Base-by-base conservation (phyloP, 2,888 invertebrate genomes). In the Nemapogon koenigi region DNA sequence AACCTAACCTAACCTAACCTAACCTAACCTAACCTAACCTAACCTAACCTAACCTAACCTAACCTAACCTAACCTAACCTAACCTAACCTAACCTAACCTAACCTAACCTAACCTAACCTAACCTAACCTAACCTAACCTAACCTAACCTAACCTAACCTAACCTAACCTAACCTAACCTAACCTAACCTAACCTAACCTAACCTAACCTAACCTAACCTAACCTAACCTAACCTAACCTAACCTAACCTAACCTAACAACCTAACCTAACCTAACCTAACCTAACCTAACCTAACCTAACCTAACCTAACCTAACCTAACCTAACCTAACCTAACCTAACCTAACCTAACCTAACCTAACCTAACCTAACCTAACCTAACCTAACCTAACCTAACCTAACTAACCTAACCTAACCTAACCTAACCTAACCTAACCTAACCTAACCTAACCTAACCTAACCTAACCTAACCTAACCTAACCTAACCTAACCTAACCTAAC, bases 291-390 rank as follows among this genome's bases (percentile, higher is more conserved):
- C 43, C 43, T 40, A 43, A 43, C 43, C 43, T 40, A 43, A 43
- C 43, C 43, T 40, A 43, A 41, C 43, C 43, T 39, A 41, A 41
- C 41, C 42, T 37, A 44, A 44, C 44, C 44, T 42, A 44, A 44
- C 44, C 44, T 42, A 44, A 43, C 43, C 43, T 41, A 41, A 41
- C 41, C 41, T 41, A 41, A 41, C 41, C 41, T 41, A 28, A 28
- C 28, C 43, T 39, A 41, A 43, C 41, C 43, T 35, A 39, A 41
- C 41, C 43, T 37, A 41, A 43, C 41, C 43, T 39, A 43, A 42
- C 42, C 44, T 41, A 42, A 42, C 44, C 44, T 42, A 44, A 44
- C 42, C 42, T 38, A 44, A 44, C 40, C 42, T 40, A 41, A 44
- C 41, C 41, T 42, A 43, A 41, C 41, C 41, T 41, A 39, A 38